Base-by-base conservation (phyloP, 2,888 invertebrate species). In the Caradrina clavipalpis region DNA sequence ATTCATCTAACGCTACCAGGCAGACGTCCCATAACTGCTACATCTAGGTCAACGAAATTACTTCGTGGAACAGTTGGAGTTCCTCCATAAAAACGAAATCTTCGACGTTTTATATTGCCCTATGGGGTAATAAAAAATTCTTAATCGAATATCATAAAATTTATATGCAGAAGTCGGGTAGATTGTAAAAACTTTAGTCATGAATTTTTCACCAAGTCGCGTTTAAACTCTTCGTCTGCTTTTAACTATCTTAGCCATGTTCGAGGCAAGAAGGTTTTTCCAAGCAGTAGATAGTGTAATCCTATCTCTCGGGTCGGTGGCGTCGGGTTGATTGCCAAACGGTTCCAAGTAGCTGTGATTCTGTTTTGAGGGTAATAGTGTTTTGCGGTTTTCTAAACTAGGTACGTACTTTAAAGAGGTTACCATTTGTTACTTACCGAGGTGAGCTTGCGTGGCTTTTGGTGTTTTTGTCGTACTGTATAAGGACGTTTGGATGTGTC, bases 61-160 rank as follows among this genome's bases (percentile, higher is more conserved):
- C 21, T 61, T 56, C 19, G 47, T n/a, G 19, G 31, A 55, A 59
- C 50, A 51, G 49, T 76, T 61, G 50, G 31, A 62, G 51, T 17
- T 50, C 35, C 51, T 47, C 49, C 57, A 76, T 69, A 69, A 76
- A 76, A 69, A 55, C 3, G 56, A 49, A 53, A 60, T 63, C 42
- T 59, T 49, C 39, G 61, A 56, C 58, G 45, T 45, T 63, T 76
- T 60, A 69, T 68, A 63, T 35, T 63, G 47, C 58, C 59, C 19
- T 54, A 21, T 26, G n/a, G 45, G 35, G 35, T 49, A 61, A 61
- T 71, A 71, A 81, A 76, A 66, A 61, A 2, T 61, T 61, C 68
- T 57, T 59, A 69, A 77, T 77, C 72, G 54, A 58, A 61, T 58
- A 49, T 35, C 56, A 57, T 76, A 70, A 76, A 69, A 55, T 64